Evolutionary conservation across 2,113 vertebrate species (phyloP).

Genomic region (Xiphophorus couchianus): DNA sequence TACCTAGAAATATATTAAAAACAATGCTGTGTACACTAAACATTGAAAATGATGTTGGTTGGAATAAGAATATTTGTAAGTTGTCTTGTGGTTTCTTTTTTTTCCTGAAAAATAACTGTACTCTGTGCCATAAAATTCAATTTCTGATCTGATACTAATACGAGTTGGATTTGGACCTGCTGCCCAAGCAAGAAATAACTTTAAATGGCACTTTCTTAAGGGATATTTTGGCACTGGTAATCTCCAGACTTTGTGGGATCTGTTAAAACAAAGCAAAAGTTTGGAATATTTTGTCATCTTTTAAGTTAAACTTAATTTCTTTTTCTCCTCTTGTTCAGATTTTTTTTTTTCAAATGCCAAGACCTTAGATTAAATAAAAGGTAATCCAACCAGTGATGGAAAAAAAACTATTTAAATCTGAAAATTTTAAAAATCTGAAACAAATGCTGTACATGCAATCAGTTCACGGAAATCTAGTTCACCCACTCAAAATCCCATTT

Average conservation of each 20-base stretch:
- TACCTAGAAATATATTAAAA: conserved; percentile 81
- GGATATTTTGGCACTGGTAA: conserved; percentile 89
- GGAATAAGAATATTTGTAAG: conserved; percentile 92
- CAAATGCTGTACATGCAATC: too few species aligned
- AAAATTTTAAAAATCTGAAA: too few species aligned
- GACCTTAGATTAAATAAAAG: conserved; percentile 97
- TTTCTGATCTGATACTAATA: conserved; percentile 82
- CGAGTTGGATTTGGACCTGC: conserved; percentile 90
- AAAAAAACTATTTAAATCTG: too few species aligned
- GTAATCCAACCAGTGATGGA: conserved; percentile 91
- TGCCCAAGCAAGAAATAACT: conserved; percentile 85
- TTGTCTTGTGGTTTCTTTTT: conserved; percentile 94
- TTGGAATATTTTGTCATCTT: conserved; percentile 84
- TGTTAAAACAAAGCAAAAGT: conserved; percentile 86
- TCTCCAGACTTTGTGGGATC: conserved; percentile 95
- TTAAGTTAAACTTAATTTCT: conserved; percentile 79
- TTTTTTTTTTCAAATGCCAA: conserved; percentile 85
- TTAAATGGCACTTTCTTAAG: conserved; percentile 87
- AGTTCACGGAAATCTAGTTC: too few species aligned
- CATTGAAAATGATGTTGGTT: conserved; percentile 90
- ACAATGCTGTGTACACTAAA: conserved; percentile 85
- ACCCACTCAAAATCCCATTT: too few species aligned
- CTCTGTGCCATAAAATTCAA: conserved; percentile 93
- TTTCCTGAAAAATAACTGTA: conserved; percentile 81
- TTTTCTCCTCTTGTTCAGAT: conserved; percentile 49